phyloP scores from a whole-genome alignment of 2,797 vertebrate species.

The Sebastes alutus region DNA sequence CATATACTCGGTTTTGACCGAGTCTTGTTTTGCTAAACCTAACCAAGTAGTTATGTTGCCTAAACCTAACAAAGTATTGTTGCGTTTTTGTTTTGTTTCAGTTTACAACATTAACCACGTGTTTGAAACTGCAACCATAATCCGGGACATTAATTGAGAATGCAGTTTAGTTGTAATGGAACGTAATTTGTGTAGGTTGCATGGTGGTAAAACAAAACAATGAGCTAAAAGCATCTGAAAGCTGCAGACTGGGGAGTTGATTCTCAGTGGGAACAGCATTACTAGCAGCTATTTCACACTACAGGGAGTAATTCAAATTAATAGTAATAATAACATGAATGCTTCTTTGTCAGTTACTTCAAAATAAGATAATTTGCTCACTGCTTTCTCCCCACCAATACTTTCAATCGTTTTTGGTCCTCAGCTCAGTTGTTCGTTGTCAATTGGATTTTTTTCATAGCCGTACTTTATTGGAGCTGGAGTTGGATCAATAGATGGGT shows the following conservation, averaged over 20 bases:
- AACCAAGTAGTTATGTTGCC: too few relatives aligned
- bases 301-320: slow-evolving; percentile 22
- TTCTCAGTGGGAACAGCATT: slow-evolving; percentile 16
- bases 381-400: background rate
- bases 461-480: background rate
- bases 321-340: slow-evolving; percentile 3
- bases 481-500: background rate
- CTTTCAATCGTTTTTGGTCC: background rate
- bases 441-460: background rate
- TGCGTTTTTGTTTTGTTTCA: too few relatives aligned
- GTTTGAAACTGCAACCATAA: too few relatives aligned
- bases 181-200: too few relatives aligned
- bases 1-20: too few relatives aligned
- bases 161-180: too few relatives aligned
- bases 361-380: slow-evolving; percentile 12
- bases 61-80: too few relatives aligned
- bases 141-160: too few relatives aligned
- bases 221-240: slow-evolving; percentile 5
- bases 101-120: too few relatives aligned
- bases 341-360: slow-evolving; percentile 9
- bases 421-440: background rate
- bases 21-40: too few relatives aligned
- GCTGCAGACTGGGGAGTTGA: slow-evolving; percentile 2
- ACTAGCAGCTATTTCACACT: background rate
- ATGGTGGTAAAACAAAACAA: slow-evolving; percentile 10